Evolutionary conservation across 2,888 invertebrate genomes (phyloP).

Genomic region (Formica aserva): DNA sequence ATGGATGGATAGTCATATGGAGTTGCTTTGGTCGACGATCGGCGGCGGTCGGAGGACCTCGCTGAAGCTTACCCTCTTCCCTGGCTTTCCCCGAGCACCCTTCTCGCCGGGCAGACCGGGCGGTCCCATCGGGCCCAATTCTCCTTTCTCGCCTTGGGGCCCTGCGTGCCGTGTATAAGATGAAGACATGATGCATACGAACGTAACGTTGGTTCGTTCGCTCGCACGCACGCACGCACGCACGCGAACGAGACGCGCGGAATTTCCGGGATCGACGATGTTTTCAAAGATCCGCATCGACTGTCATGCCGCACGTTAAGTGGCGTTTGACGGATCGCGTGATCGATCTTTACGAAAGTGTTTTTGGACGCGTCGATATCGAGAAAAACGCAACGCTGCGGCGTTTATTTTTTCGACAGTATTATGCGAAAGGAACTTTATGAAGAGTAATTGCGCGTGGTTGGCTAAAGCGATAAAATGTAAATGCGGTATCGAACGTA

Average conservation of each 20-base stretch:
- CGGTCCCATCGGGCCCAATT: conserved; percentile 91
- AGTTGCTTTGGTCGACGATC: conserved; percentile 69
- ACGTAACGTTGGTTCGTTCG: conserved; percentile 40
- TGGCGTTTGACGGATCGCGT: conserved; percentile 32
- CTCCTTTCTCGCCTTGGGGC: conserved; percentile 92
- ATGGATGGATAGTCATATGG: conserved; percentile 52
- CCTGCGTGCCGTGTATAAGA: conserved; percentile 81
- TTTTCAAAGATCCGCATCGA: background rate
- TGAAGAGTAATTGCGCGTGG: background rate
- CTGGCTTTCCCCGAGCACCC: conserved; percentile 96
- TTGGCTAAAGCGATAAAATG: background rate
- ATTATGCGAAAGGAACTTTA: background rate
- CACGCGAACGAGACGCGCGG: conserved; percentile 49
- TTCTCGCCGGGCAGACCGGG: conserved; percentile 94
- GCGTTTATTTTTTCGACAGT: background rate
- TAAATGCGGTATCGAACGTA: background rate
- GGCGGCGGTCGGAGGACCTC: conserved; percentile 82
- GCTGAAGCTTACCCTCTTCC: conserved; percentile 94
- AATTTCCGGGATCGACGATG: conserved; percentile 28
- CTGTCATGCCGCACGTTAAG: background rate
- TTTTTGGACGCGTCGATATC: background rate
- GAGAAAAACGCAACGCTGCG: background rate
- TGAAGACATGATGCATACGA: conserved; percentile 66
- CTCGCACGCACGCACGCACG: conserved; percentile 34
- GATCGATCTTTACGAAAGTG: conserved; percentile 17